Base-by-base conservation (phyloP, 2,888 invertebrate species). In the Zele albiditarsus region DNA sequence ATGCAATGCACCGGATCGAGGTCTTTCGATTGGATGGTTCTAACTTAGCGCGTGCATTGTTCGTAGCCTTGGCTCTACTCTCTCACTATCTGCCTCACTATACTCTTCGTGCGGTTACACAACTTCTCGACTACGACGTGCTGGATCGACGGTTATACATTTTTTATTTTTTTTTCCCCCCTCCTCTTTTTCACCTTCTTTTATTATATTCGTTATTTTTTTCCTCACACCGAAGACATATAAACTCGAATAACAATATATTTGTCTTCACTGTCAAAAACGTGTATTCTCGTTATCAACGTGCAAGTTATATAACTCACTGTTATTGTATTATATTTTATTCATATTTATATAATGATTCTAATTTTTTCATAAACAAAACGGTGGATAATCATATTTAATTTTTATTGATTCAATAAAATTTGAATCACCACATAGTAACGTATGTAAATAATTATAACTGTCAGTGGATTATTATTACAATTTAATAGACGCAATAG, bases 1-100 rank as follows among this genome's bases (percentile, higher is more conserved):
- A 70, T 38, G 58, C 69, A 70, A 70, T 70, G 69, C 69, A 33
- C 58, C 58, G 58, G 58, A 70, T 70, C 69, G 58, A 70, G 69
- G 69, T 70, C 69, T 70, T 38, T 71, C 62, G 62, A 71, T 60
- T 71, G 62, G 60, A 62, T 60, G 58, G 25, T 6, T 70, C 42
- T 25, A 60, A 57, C 49, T 46, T 31, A 68, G 16, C 38, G 69
- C 23, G 57, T 58, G 38, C 58, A 69, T 69, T 69, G 69, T 69
- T 28, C 53, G n/a, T 6, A 23, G 33, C n/a, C 16, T 16, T 49
- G 27, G 16, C 27, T 49, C 42, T 53, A 38, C 38, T 38, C 8
- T 46, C n/a, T 5, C n/a, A n/a, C 46, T 4, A 4, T 46, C n/a
- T 46, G 12, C 53, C n/a, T 53, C n/a, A n/a, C n/a, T 20, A 6